Evolutionary conservation across 2,797 vertebrate genomes (phyloP).

Genomic region (Sebastiscus tertius): DNA sequence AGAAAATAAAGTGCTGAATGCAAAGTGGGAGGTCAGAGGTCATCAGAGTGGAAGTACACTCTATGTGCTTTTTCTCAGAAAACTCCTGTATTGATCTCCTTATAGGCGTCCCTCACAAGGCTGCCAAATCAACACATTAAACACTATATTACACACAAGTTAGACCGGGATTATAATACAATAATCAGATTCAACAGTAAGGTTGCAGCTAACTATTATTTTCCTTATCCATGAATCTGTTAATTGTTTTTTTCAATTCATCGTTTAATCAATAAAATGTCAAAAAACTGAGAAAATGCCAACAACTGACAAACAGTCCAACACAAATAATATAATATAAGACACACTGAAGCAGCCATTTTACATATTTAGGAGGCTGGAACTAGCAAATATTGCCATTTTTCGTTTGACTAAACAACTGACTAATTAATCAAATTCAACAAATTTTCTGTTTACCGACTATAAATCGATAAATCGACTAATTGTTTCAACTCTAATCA

Average conservation of each 20-base stretch:
- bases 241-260: background rate
- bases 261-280: background rate
- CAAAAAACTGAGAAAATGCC: background rate
- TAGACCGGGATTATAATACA: background rate
- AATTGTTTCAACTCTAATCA: background rate
- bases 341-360: background rate
- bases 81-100: constrained; percentile 76
- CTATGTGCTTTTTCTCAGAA: constrained; percentile 41
- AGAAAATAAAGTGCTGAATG: constrained; percentile 23
- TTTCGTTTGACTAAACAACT: background rate
- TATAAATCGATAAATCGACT: background rate
- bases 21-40: constrained; percentile 16
- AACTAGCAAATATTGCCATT: background rate
- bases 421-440: background rate
- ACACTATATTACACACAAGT: background rate
- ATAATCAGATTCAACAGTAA: background rate
- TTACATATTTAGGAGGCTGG: background rate
- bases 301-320: background rate
- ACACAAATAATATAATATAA: background rate
- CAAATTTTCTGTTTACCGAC: background rate
- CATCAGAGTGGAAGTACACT: constrained; percentile 1
- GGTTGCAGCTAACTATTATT: background rate
- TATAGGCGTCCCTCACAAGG: constrained; percentile 56
- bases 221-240: background rate
- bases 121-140: background rate